These are phyloP conservation scores for Eilema depressum DNA, from an alignment of 2,888 invertebrate species.

Conservation along the genomic window DNA sequence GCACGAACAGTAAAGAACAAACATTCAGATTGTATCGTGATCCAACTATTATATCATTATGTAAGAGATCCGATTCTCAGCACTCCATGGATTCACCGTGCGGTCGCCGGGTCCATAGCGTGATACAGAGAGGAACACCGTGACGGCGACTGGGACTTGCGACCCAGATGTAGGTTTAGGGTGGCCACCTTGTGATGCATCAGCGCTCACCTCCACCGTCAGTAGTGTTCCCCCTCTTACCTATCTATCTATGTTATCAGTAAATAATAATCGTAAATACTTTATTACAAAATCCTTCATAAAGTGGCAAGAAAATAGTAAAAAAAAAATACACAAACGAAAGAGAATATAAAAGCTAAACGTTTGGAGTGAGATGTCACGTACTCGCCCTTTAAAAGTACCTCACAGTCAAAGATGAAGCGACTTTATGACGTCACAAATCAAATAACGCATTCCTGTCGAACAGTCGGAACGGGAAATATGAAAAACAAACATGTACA, in stretches of 20 bases:
- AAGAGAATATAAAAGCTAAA: slow-evolving; percentile 30
- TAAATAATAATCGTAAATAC: slow-evolving; percentile 16
- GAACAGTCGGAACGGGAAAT: slow-evolving; percentile 51
- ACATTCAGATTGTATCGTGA: not conserved
- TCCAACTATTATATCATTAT: not conserved
- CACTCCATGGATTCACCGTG: too few relatives aligned
- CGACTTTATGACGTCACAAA: slow-evolving; percentile 50
- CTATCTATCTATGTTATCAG: too few relatives aligned
- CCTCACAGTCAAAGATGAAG: slow-evolving; percentile 36
- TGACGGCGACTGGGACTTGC: too few relatives aligned
- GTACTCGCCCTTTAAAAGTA: slow-evolving; percentile 33
- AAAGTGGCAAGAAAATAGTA: slow-evolving; percentile 16
- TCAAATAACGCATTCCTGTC: slow-evolving; percentile 52
- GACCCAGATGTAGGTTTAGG: too few relatives aligned
- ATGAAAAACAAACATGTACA: slow-evolving; percentile 49
- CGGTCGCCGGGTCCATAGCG: too few relatives aligned
- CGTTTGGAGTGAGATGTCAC: slow-evolving; percentile 23
- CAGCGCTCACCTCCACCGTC: too few relatives aligned
- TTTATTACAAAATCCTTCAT: slow-evolving; percentile 15
- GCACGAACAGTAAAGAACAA: too few relatives aligned
- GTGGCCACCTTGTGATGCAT: too few relatives aligned
- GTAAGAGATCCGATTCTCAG: too few relatives aligned
- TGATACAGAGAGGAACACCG: too few relatives aligned
- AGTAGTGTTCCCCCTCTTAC: too few relatives aligned
- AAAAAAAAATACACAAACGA: slow-evolving; percentile 21